These are phyloP conservation scores for Aethes cnicana DNA, from an alignment of 2,888 invertebrate genomes.

Conservation along the genomic window DNA sequence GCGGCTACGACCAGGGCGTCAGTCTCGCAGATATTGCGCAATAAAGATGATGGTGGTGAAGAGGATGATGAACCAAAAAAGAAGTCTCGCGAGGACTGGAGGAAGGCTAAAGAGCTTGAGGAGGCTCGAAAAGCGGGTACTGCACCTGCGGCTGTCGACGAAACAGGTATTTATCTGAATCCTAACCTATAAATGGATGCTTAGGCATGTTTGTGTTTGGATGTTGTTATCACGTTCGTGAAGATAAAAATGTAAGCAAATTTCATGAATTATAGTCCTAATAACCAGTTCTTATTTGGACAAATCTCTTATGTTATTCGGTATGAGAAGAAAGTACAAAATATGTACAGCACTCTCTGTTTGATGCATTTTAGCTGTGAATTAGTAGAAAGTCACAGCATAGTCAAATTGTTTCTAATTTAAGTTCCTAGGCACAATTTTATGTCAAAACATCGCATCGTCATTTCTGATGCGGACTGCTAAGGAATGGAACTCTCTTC, in stretches of 20 bases:
- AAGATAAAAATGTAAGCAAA: no score
- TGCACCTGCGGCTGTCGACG: slow-evolving; percentile 93
- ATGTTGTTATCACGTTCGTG: no score
- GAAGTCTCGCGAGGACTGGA: slow-evolving; percentile 96
- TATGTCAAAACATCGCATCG: no score
- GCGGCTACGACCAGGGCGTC: slow-evolving; percentile 72
- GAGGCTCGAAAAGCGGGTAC: slow-evolving; percentile 98
- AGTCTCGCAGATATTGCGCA: slow-evolving; percentile 88
- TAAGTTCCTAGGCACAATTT: background rate
- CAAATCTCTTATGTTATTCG: no score
- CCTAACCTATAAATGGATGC: slow-evolving; percentile 1
- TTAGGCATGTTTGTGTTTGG: background rate
- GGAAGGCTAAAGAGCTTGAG: slow-evolving; percentile 98
- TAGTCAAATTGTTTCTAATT: background rate
- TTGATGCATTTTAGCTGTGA: no score
- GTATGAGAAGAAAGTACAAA: no score
- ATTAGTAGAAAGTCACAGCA: no score
- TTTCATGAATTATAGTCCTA: no score
- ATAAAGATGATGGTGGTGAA: slow-evolving; percentile 81
- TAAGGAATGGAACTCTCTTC: no score
- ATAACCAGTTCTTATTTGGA: no score
- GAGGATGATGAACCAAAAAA: slow-evolving; percentile 90
- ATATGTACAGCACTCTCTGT: no score
- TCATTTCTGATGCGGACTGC: no score
- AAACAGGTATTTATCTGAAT: slow-evolving; percentile 77